Percentiles rank a stretch among this genome's conserved stretches.
These are phyloP conservation scores for Fragum fragum DNA, from an alignment of 2,888 invertebrate species.

Conservation along the genomic window DNA sequence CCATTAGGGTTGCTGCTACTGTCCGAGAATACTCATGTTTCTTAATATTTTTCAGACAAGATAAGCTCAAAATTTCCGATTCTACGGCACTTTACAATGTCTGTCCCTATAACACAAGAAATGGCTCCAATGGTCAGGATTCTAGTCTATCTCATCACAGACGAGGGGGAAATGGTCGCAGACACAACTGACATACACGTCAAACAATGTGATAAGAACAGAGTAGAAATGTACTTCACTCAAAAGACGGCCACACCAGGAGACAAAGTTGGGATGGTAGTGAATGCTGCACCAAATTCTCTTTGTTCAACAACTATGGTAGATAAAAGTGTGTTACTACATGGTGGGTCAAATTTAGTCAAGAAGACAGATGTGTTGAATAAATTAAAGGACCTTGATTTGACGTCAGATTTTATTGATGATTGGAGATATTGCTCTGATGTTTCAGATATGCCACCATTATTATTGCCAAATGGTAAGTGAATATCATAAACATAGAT, in stretches of 20 bases:
- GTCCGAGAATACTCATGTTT: too few species aligned
- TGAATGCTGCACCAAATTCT: constrained; percentile 88
- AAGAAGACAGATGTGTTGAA: constrained; percentile 32
- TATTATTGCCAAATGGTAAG: constrained; percentile 17
- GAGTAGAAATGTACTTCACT: constrained; percentile 84
- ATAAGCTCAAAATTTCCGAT: constrained; percentile 47
- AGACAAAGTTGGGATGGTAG: constrained; percentile 87
- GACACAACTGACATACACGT: constrained; percentile 89
- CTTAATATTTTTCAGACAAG: too few species aligned
- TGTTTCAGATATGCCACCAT: constrained; percentile 48
- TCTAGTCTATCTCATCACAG: constrained; percentile 89
- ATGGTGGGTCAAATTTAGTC: constrained; percentile 78
- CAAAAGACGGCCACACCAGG: constrained; percentile 88
- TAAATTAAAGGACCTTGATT: constrained; percentile 51
- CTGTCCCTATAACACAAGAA: constrained; percentile 43
- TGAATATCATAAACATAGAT: too few species aligned
- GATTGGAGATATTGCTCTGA: constrained; percentile 64
- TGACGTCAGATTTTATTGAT: constrained; percentile 62
- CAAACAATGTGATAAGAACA: constrained; percentile 89
- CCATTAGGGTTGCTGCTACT: too few species aligned
- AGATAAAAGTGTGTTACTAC: constrained; percentile 89
- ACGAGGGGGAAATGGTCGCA: constrained; percentile 89
- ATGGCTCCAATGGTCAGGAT: constrained; percentile 82
- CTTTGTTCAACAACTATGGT: constrained; percentile 89
- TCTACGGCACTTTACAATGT: background rate